phyloP scores from a whole-genome alignment of 2,797 vertebrate species.

The Arnoldichthys spilopterus region DNA sequence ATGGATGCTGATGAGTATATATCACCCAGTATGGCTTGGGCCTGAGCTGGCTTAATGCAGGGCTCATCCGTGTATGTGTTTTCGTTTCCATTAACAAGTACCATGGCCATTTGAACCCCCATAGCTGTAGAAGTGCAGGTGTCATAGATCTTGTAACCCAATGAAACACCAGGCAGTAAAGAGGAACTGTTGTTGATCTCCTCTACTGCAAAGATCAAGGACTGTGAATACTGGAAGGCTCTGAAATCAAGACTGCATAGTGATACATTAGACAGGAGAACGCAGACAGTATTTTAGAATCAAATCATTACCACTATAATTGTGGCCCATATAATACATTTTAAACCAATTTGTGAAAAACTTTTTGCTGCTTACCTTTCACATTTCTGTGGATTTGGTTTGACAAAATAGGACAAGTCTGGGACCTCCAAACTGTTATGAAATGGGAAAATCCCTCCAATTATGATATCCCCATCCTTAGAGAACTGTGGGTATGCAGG shows the following conservation, averaged over 20 bases:
- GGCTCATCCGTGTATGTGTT: no score
- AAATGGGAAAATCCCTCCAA: conserved; percentile 49
- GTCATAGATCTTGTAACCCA: conserved; percentile 72
- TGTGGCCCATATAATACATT: background rate
- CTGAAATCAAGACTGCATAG: conserved; percentile 70
- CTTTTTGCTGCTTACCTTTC: conserved; percentile 64
- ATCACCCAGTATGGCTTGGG: conserved; percentile 72
- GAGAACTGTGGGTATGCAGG: conserved; percentile 32
- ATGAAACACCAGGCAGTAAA: conserved; percentile 66
- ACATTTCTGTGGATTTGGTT: conserved; percentile 68
- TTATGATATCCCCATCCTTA: conserved; percentile 44
- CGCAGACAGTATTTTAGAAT: background rate
- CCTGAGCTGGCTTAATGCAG: conserved; percentile 64
- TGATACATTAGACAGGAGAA: background rate
- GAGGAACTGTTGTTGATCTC: conserved; percentile 74
- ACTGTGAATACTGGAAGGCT: conserved; percentile 69
- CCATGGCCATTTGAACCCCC: conserved; percentile 64
- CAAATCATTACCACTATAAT: background rate
- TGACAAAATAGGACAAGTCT: conserved; percentile 60
- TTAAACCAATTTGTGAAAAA: no score
- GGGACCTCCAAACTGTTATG: conserved; percentile 61
- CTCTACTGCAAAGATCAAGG: conserved; percentile 73
- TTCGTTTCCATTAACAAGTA: conserved; percentile 63
- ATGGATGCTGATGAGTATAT: conserved; percentile 69
- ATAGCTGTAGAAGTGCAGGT: conserved; percentile 66